phyloP scores from a whole-genome alignment of 64 coral and sea anemone genomes.

The Porites lutea region DNA sequence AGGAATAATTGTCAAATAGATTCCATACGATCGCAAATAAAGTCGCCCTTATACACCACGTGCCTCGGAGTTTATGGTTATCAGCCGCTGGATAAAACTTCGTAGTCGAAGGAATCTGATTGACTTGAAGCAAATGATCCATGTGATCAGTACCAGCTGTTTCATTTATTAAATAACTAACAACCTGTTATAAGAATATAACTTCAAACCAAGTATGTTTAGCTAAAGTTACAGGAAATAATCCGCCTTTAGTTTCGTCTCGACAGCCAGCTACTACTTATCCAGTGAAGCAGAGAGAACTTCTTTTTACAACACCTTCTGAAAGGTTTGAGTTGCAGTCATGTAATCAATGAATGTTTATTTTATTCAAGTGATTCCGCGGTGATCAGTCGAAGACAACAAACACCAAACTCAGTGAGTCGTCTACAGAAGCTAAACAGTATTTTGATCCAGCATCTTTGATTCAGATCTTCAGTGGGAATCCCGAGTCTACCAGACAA shows the following conservation, averaged over 20 bases:
- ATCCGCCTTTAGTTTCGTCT: no score
- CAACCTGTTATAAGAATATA: constrained; percentile 22
- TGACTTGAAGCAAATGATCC: constrained; percentile 26
- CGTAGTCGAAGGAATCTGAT: neutral
- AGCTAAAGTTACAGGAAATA: neutral
- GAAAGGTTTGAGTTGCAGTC: neutral
- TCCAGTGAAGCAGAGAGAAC: neutral
- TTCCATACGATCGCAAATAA: no score
- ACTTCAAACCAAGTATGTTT: neutral
- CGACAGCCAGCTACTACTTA: neutral
- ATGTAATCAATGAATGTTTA: neutral
- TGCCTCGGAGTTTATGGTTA: no score
- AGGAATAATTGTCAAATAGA: no score
- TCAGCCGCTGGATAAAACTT: no score
- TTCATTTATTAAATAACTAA: constrained; percentile 38
- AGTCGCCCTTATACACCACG: no score
- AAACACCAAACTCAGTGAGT: constrained; percentile 8
- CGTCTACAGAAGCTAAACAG: neutral
- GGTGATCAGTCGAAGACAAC: constrained; percentile 17
- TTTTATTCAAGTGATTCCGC: neutral
- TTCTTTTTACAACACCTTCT: neutral
- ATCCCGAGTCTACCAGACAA: no score
- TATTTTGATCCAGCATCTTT: neutral
- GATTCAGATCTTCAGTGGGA: no score
- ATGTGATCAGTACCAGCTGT: constrained; percentile 12